Base-by-base conservation (phyloP, 2,113 vertebrate species). In the Phylloscopus trochiloides region DNA sequence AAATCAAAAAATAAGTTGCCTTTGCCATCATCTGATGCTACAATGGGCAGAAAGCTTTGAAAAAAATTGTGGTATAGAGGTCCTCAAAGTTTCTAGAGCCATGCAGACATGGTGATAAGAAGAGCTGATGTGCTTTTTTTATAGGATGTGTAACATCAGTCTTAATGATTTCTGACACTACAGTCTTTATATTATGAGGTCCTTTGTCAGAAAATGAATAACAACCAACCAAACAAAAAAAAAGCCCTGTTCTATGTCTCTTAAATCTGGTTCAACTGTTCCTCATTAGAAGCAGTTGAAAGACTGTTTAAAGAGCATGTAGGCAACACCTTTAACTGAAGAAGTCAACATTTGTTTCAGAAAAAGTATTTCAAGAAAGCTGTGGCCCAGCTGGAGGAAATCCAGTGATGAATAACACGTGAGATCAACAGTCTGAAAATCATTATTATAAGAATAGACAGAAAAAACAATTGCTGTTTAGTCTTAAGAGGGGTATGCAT, bases 1-100 rank as follows among this genome's bases (percentile, higher is more conserved):
- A 93, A 95, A 90, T 80, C 94, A 94, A 65, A 81, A 68, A 87
- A 86, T 80, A 92, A 91, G 1, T 55, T 93, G 88, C 22, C 93
- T 82, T 92, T 94, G 40, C 47, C 52, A 40, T 89, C 90, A 93
- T 43, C 51, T 93, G 24, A 86, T 34, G 58, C 13, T 85, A 59
- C 68, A 95, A 50, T 71, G 54, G 77, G 36, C 22, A 83, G 24
- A 65, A 86, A 47, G 1, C 3, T 74, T 74, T 86, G 80, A 95
- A 91, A 91, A 91, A 63, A 78, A 4, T 28, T 57, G 7, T 65
- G 5, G 8, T 75, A 40, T 28, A 28, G n/a, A 20, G 7, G 12
- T 29, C 12, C 7, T 62, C 31, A 42, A 86, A 29, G 7, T 65
- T 96, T 96, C 88, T 87, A 96, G 40, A 95, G 59, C 51, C n/a